Base-by-base conservation (phyloP, 2,888 invertebrate species). In the Drosophila putrida region DNA sequence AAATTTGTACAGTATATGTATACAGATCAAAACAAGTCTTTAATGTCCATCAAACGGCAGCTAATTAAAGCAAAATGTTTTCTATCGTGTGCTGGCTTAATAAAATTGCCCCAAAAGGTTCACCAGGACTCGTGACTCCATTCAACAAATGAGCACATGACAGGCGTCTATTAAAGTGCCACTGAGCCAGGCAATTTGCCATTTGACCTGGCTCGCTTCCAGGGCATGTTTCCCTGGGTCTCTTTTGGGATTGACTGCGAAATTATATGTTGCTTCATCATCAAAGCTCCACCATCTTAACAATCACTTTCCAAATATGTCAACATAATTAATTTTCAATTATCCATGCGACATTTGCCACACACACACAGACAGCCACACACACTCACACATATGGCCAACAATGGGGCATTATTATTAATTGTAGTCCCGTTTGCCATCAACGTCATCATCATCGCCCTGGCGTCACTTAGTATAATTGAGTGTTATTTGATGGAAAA, bases 251-350 rank as follows among this genome's bases (percentile, higher is more conserved):
- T 27, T 51, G 58, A 51, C 54, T 73, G 54, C 61, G 50, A 82
- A 82, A 82, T 82, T 75, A 70, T 79, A 82, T 63, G 72, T 62
- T 64, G 39, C 49, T 64, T 59, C 74, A 86, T 78, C 82, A 76
- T 69, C 68, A 65, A 41, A 39, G 69, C 72, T 50, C 47, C 53
- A 64, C 68, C 70, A 76, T 76, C 74, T 76, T 76, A 73, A 77
- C 84, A 85, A 85, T 88, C 81, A 86, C 81, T 83, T 87, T 81
- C 70, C 75, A 76, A 88, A 85, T 87, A 88, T 76, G 87, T 88
- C 88, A 86, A 86, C 89, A 88, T 85, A 88, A 88, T 86, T 86
- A 86, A 86, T 88, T 86, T 86, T 88, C 85, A 86, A 86, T 86
- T 86, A 86, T 73, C 78, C 80, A 65, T 62, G 79, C 73, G 80